phyloP scores from a whole-genome alignment of 2,113 vertebrate species.

The Penelope pileata region DNA sequence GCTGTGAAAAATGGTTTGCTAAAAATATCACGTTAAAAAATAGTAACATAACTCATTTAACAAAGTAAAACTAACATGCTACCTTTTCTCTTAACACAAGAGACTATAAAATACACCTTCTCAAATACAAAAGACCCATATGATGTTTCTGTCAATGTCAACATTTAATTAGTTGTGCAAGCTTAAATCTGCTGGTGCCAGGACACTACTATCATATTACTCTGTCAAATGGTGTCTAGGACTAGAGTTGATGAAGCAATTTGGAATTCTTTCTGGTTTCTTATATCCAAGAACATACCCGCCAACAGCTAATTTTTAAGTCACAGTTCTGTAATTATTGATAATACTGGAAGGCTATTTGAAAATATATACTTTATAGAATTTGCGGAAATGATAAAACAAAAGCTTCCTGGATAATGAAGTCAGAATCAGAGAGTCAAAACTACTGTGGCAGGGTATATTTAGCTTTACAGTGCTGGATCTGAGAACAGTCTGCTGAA shows the following conservation, averaged over 20 bases:
- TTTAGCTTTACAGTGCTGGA: not conserved
- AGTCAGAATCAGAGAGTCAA: not conserved
- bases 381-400: not conserved
- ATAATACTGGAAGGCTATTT: not conserved
- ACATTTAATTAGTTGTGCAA: not conserved
- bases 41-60: not conserved
- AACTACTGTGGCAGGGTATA: not conserved
- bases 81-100: not conserved
- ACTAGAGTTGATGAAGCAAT: not conserved
- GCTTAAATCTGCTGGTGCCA: not conserved
- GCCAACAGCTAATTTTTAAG: not conserved
- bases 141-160: not conserved
- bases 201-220: not conserved
- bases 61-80: not conserved
- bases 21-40: not conserved
- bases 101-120: not conserved
- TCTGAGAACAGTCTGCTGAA: too few species aligned
- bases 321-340: not conserved
- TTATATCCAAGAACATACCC: not conserved
- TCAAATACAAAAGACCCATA: not conserved
- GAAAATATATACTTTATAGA: not conserved
- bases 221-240: not conserved
- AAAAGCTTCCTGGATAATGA: not conserved
- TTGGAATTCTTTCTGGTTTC: not conserved
- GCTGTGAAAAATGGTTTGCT: not conserved